phyloP scores from a whole-genome alignment of 2,888 invertebrate genomes.

The Merodon equestris region DNA sequence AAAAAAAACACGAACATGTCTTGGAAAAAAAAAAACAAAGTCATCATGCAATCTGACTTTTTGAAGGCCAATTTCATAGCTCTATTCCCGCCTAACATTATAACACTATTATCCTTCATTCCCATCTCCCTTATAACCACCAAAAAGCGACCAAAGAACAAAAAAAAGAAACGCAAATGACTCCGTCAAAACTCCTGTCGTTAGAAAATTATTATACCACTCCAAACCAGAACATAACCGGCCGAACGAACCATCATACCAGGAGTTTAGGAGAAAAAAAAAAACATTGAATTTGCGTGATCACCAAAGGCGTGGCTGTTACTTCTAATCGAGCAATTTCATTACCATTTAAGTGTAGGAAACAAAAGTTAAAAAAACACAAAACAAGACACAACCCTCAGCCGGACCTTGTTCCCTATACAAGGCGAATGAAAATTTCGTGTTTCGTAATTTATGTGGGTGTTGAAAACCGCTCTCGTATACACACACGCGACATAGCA shows the following conservation, averaged over 20 bases:
- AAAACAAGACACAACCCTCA: conserved; percentile 39
- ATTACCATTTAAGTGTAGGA: conserved; percentile 68
- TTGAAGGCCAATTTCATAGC: conserved; percentile 52
- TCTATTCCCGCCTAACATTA: conserved; percentile 32
- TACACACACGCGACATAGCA: conserved; percentile 17
- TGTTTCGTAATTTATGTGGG: conserved; percentile 68
- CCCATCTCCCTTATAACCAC: neutral
- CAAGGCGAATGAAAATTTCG: conserved; percentile 53
- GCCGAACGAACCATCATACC: conserved; percentile 1
- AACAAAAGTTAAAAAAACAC: conserved; percentile 5
- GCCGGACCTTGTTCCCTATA: conserved; percentile 32
- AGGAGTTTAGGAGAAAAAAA: conserved; percentile 16
- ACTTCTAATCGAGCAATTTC: conserved; percentile 69
- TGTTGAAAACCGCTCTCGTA: conserved; percentile 46
- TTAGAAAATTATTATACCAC: conserved; percentile 66
- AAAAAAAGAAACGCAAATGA: conserved; percentile 41
- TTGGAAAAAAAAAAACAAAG: conserved; percentile 31
- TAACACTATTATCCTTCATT: conserved; percentile 51
- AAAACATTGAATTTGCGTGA: conserved; percentile 70
- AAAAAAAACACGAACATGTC: conserved; percentile 57
- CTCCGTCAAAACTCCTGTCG: conserved; percentile 60
- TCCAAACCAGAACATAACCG: conserved; percentile 45
- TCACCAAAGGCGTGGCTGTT: conserved; percentile 70
- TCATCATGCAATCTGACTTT: conserved; percentile 65
- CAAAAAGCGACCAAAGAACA: conserved; percentile 25